Evolutionary conservation across 2,888 invertebrate genomes (phyloP).

Genomic region (Leptothorax acervorum): DNA sequence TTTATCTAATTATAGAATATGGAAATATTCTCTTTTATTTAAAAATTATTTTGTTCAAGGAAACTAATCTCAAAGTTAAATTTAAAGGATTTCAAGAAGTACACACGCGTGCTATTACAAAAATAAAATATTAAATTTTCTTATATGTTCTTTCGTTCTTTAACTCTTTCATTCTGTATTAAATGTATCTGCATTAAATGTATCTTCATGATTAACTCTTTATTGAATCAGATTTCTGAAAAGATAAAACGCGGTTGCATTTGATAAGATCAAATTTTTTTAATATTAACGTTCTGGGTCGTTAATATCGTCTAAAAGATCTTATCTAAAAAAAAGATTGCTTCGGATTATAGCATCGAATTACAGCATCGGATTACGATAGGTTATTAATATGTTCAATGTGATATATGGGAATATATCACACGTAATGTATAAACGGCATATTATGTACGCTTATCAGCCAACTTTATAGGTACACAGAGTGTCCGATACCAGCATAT

Average conservation of each 20-base stretch:
- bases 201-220: not conserved
- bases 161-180: not conserved
- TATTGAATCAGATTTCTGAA: not conserved
- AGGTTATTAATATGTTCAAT: not conserved
- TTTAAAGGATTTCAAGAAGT: not conserved
- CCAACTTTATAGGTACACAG: not conserved
- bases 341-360: constrained; percentile 13
- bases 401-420: constrained; percentile 7
- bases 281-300: not conserved
- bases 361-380: constrained; percentile 3
- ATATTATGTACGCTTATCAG: not conserved
- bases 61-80: not conserved
- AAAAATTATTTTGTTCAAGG: not conserved
- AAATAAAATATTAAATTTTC: constrained; percentile 6
- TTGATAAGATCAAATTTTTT: not conserved
- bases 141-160: not conserved
- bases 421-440: not conserved
- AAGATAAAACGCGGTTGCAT: not conserved
- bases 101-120: not conserved
- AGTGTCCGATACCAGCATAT: constrained; percentile 6
- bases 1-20: not conserved
- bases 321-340: constrained; percentile 1
- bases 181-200: not conserved
- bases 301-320: too few relatives aligned
- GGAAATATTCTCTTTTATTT: not conserved